Percentiles rank a stretch among this genome's conserved stretches.
Conservation (phyloP, 2,888 invertebrate genomes). For the Rhingia rostrata region DNA sequence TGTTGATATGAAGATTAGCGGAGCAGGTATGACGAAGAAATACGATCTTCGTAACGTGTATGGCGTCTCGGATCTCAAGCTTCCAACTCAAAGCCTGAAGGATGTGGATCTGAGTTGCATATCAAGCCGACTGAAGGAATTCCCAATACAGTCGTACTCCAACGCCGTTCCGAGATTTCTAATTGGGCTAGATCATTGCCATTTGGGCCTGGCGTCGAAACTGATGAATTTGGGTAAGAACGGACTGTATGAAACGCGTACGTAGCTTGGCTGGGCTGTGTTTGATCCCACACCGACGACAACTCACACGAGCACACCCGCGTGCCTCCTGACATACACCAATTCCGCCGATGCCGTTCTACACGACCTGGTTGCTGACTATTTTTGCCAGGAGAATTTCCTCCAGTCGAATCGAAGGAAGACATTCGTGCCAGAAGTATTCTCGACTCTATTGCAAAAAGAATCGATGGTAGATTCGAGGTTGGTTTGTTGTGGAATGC, state of each 20-base stretch:
- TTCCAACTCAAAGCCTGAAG: conserved; percentile 54
- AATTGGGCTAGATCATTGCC: conserved; percentile 55
- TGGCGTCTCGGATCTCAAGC: background rate
- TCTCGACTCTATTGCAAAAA: no score
- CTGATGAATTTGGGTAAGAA: background rate
- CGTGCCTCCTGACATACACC: background rate
- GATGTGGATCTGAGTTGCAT: conserved; percentile 1
- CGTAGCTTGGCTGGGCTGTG: background rate
- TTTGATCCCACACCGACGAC: no score
- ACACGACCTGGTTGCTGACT: background rate
- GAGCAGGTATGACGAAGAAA: background rate
- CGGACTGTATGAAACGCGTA: conserved; percentile 32
- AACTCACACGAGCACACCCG: no score
- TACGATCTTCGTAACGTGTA: background rate
- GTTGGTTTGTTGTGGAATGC: conserved; percentile 36
- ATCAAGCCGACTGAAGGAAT: background rate
- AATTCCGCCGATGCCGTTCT: background rate
- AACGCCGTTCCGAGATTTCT: conserved; percentile 33
- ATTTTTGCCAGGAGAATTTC: background rate
- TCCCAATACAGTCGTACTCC: conserved; percentile 29
- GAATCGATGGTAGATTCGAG: no score
- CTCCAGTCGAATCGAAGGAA: conserved; percentile 1
- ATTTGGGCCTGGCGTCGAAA: conserved; percentile 36
- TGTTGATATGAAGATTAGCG: background rate
- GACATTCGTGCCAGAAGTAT: no score